Percentiles rank a stretch among this genome's conserved stretches.
phyloP scores from a whole-genome alignment of 2,797 vertebrate genomes.

The Eleutherodactylus coqui region DNA sequence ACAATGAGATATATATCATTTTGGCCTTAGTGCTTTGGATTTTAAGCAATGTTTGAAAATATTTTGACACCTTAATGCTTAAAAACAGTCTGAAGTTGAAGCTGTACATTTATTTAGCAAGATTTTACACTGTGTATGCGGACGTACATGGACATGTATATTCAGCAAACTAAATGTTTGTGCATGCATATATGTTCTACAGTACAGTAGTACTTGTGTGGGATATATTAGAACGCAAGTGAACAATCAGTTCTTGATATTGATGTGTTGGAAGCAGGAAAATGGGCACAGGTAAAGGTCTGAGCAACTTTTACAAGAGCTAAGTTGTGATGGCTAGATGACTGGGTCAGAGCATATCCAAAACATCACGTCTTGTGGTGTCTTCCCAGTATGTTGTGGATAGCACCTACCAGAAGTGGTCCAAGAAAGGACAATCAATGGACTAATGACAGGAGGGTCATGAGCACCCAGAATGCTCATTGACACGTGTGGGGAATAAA shows the following conservation, averaged over 20 bases:
- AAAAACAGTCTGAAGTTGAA: background rate
- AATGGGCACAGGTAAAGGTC: background rate
- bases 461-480: background rate
- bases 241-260: background rate
- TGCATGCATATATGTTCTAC: background rate
- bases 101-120: background rate
- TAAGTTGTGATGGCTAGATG: background rate
- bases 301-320: background rate
- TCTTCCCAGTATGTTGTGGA: background rate
- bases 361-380: background rate
- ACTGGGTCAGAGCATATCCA: background rate
- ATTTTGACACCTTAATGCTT: conserved; percentile 63
- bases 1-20: conserved; percentile 80
- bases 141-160: background rate
- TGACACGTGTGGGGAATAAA: background rate
- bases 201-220: background rate
- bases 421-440: background rate
- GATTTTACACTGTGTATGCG: background rate
- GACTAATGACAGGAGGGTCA: background rate
- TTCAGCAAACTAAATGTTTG: background rate
- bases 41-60: conserved; percentile 67
- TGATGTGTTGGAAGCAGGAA: background rate
- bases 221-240: background rate
- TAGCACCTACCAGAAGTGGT: background rate
- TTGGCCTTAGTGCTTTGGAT: conserved; percentile 71